Base-by-base conservation (phyloP, 92 coral and sea anemone species). In the Virgularia gustaviana region DNA sequence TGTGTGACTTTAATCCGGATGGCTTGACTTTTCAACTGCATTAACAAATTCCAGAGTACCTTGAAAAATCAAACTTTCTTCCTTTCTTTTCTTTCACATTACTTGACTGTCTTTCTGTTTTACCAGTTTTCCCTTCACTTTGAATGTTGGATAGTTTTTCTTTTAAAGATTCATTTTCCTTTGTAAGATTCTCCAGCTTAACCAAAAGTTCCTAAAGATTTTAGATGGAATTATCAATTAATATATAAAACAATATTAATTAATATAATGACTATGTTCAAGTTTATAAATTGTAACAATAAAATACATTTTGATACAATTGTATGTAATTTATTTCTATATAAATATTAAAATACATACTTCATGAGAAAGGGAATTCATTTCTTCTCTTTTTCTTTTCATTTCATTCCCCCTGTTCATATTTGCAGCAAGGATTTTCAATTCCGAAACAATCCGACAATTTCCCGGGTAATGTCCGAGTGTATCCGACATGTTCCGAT, bases 201-300 rank as follows among this genome's bases (percentile, higher is more conserved):
- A 19, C 28, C 6, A 68, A 2, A 11, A 68, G 61, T 68, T 68
- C 75, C 75, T 68, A n/a, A n/a, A n/a, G n/a, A n/a, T n/a, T n/a
- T n/a, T n/a, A n/a, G n/a, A n/a, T n/a, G n/a, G n/a, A n/a, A n/a
- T n/a, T n/a, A n/a, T n/a, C n/a, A n/a, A n/a, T n/a, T n/a, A n/a
- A n/a, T n/a, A n/a, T n/a, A n/a, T n/a, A n/a, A n/a, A n/a, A n/a
- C n/a, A n/a, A n/a, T n/a, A n/a, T n/a, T n/a, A n/a, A n/a, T n/a
- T n/a, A n/a, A n/a, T n/a, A n/a, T n/a, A n/a, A n/a, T n/a, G n/a
- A n/a, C n/a, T n/a, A n/a, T n/a, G n/a, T n/a, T n/a, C n/a, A n/a
- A n/a, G n/a, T n/a, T n/a, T n/a, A n/a, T n/a, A n/a, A n/a, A n/a
- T n/a, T n/a, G n/a, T n/a, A n/a, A n/a, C n/a, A n/a, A n/a, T n/a